Evolutionary conservation across 2,113 vertebrate genomes (phyloP).

Genomic region (Bufo bufo): DNA sequence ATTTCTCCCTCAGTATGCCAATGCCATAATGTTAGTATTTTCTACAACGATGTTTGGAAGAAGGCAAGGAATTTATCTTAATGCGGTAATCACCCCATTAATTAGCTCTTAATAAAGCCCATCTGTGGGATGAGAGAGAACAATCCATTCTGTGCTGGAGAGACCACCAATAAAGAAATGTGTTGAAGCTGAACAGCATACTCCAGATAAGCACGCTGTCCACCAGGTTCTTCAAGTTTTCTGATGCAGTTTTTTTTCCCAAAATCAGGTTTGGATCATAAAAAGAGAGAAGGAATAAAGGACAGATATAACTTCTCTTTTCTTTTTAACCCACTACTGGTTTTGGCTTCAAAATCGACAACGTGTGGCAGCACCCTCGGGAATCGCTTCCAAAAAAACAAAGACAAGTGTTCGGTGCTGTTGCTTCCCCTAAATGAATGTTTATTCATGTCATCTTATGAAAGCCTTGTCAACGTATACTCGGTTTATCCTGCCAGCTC

Average conservation of each 20-base stretch:
- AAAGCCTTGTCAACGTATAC: constrained; percentile 35
- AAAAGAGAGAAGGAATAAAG: no score
- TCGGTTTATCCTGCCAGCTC: constrained; percentile 47
- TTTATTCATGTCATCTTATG: constrained; percentile 51
- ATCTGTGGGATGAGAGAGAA: neutral
- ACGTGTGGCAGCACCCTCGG: neutral
- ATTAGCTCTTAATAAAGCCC: neutral
- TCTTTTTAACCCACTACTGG: no score
- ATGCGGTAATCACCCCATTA: constrained; percentile 5
- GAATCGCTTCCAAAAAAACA: constrained; percentile 13
- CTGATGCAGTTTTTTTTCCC: no score
- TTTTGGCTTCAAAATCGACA: no score
- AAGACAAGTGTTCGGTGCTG: neutral
- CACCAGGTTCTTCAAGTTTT: neutral
- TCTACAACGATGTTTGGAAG: constrained; percentile 3
- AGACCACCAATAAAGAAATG: neutral
- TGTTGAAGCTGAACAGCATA: neutral
- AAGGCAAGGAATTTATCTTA: neutral
- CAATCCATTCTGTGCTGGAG: neutral
- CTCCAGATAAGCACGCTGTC: neutral
- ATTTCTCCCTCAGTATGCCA: neutral
- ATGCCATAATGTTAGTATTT: constrained; percentile 5
- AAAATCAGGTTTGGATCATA: no score
- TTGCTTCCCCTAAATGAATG: constrained; percentile 28
- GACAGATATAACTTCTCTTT: no score